Evolutionary conservation across 2,888 invertebrate species (phyloP).

Genomic region (Agonum fuliginosum): DNA sequence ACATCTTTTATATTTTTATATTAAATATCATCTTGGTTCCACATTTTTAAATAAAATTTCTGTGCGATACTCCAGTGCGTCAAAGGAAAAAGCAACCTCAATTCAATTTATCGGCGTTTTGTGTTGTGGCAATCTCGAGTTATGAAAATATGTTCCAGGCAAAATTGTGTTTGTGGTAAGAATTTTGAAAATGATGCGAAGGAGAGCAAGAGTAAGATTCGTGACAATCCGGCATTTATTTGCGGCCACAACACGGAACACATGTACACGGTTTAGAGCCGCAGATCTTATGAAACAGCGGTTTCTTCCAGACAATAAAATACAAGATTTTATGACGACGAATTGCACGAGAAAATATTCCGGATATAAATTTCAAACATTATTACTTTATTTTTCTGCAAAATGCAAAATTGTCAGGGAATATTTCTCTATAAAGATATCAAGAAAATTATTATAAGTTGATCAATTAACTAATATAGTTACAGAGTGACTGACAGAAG

Average conservation of each 20-base stretch:
- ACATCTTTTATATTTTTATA: too few species aligned
- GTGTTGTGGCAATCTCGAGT: not conserved
- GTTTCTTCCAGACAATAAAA: constrained; percentile 26
- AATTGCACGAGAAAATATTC: constrained; percentile 2
- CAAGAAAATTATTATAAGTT: not conserved
- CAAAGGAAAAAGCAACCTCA: not conserved
- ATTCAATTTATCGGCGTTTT: constrained; percentile 17
- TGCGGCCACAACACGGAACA: not conserved
- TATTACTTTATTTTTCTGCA: constrained; percentile 10
- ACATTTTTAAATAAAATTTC: not conserved
- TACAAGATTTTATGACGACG: constrained; percentile 32
- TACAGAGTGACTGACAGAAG: too few species aligned
- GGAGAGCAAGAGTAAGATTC: not conserved
- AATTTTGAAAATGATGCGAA: constrained; percentile 22
- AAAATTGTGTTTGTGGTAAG: constrained; percentile 3
- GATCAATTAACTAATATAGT: too few species aligned
- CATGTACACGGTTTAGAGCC: constrained; percentile 32
- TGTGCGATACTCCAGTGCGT: not conserved
- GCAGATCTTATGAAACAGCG: constrained; percentile 16
- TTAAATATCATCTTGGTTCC: not conserved
- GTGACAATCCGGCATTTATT: constrained; percentile 42
- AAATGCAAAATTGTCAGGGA: not conserved
- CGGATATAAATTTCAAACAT: not conserved
- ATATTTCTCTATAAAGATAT: not conserved
- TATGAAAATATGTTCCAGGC: constrained; percentile 20